Evolutionary conservation across 53 echinoderm and acorn worm genomes (phyloP).

Genomic region (Henricia sp.): DNA sequence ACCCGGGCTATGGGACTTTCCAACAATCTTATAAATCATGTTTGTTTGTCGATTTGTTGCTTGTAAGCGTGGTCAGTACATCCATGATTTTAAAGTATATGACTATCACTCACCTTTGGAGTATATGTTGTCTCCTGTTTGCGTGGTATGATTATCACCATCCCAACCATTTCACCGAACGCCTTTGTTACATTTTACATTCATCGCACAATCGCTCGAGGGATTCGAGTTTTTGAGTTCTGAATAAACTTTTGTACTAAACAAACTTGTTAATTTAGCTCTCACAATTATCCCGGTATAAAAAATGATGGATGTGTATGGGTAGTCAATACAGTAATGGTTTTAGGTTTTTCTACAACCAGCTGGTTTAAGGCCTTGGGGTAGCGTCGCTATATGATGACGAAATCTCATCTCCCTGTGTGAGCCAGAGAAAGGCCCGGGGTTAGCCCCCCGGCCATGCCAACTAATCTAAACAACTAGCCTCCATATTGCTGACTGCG

Average conservation of each 20-base stretch:
- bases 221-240: conserved; percentile 23
- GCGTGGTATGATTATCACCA: background rate
- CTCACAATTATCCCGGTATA: background rate
- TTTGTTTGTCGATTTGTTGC: too few species aligned
- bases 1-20: too few species aligned
- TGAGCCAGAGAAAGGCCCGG: conserved; percentile 14
- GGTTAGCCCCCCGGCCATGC: conserved; percentile 23
- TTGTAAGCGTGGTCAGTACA: too few species aligned
- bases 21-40: too few species aligned
- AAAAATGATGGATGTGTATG: conserved; percentile 48
- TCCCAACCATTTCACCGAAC: background rate
- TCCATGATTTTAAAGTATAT: too few species aligned
- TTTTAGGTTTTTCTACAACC: conserved; percentile 37
- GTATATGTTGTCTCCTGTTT: background rate
- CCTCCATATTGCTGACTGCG: conserved; percentile 29
- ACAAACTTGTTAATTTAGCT: conserved; percentile 59
- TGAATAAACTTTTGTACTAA: conserved; percentile 33
- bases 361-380: conserved; percentile 36
- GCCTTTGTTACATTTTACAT: background rate
- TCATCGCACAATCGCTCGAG: background rate
- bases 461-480: conserved; percentile 59
- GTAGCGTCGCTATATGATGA: conserved; percentile 47
- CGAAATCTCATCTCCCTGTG: conserved; percentile 9
- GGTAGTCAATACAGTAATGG: conserved; percentile 26
- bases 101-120: too few species aligned